Conservation (phyloP, 2,888 invertebrate genomes). For the Trachelus tabidus region DNA sequence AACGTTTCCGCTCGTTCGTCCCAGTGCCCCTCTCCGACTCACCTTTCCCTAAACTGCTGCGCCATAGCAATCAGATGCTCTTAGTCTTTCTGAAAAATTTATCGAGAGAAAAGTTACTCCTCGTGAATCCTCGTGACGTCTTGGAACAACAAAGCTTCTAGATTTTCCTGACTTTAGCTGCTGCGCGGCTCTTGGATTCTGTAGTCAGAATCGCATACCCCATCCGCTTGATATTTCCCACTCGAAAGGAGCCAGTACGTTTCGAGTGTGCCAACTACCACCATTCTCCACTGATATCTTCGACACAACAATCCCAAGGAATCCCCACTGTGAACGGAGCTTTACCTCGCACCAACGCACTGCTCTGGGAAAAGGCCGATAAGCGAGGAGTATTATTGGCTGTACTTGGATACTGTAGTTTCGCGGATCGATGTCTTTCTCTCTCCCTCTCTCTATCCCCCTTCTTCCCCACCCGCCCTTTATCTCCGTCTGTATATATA, state of each 20-base stretch:
- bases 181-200: neutral
- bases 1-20: neutral
- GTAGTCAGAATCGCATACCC: neutral
- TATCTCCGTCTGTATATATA: no score
- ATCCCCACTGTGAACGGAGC: neutral
- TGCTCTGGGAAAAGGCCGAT: neutral
- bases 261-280: neutral
- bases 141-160: neutral
- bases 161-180: neutral
- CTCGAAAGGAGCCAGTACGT: neutral
- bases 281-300: neutral
- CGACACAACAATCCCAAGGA: neutral
- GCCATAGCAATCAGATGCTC: neutral
- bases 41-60: conserved; percentile 10
- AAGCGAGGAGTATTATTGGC: neutral
- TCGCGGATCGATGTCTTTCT: neutral
- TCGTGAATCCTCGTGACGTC: neutral
- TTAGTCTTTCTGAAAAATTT: neutral
- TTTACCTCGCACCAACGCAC: neutral
- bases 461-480: no score
- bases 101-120: neutral
- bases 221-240: neutral
- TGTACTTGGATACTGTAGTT: neutral
- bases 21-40: conserved; percentile 16
- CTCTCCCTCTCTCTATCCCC: no score